Base-by-base conservation (phyloP, 1,140 invertebrate genomes). In the Pseudomyrmex concolor region DNA sequence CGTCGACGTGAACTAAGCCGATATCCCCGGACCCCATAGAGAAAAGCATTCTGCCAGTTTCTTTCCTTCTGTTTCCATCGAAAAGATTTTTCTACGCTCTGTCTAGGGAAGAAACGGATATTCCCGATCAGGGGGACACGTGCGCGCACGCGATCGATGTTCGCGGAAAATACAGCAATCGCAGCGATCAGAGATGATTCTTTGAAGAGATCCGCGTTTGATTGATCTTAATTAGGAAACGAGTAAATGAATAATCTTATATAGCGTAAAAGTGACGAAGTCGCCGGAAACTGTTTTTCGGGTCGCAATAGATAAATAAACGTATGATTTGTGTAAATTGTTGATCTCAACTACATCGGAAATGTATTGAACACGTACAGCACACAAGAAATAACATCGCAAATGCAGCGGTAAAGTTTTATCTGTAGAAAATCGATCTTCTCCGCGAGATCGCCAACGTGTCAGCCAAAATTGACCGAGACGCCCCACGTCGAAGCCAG, bases 1-100 rank as follows among this genome's bases (percentile, higher is more conserved):
- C 54, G 45, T 82, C 74, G 82, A 63, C 62, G 86, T 81, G 73
- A 88, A 84, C 82, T 83, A 91, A 90, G 81, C 84, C 85, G 86
- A 87, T 89, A 34, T 34, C 34, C 34, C 83, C 81, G 59, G 83
- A 88, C 86, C 76, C 80, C 74, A 83, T 64, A 87, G 85, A 72
- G 74, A 50, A 80, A 76, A 82, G 59, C 77, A 67, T 83, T 85
- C 86, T 48, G 81, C 71, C 82, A 57, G 71, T 87, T 88, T 88
- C 86, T 87, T 88, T 77, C 43, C 68, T 64, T 59, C 86, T 66
- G 84, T 88, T 89, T 89, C 86, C 86, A 83, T 83, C 87, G 77
- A 85, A 88, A 68, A 76, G 83, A 89, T 73, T 86, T 86, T 88
- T 89, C 87, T 84, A 51, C 68, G 25, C 57, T 81, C 78, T 73